Evolutionary conservation across 2,888 invertebrate genomes (phyloP), one percentile per base, ranked within the genome.

Genomic region (Synergus laeviventris): DNA sequence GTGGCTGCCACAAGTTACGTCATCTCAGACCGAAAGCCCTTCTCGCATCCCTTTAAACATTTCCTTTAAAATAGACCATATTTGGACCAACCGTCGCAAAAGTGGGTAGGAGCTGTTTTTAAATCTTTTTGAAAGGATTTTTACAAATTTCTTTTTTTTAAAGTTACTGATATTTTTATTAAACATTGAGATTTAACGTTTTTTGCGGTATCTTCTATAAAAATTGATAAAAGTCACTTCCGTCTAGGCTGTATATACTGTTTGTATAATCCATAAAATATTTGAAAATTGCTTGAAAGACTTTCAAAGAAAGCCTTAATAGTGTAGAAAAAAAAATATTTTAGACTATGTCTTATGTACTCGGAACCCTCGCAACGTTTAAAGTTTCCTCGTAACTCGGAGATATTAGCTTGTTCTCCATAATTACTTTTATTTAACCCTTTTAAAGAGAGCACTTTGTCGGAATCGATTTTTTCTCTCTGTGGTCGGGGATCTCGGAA

Each of bases 1-100:
- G 87, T 87, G 87, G 84, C 85, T 85, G 87, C 84, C 77, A 84
- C 84, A 87, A 86, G 86, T 89, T 87, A 83, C 87, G 85, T 85
- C 85, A 86, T 79, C 49, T 75, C 66, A 74, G 77, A 62, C 76
- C 79, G 79, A 79, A 82, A 82, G 76, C 73, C 78, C 75, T 78
- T 42, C 42, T 64, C 77, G 81, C 78, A 75, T 79, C 77, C 76
- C 75, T 78, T 79, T 59, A 78, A 9, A 45, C 24, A 79, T 78
- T 80, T 80, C 79, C 81, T 79, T 76, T 70, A 76, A 81, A 81
- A 61, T 36, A 14, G 42, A 75, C 9, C 21, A 36, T n/a, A 9
- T 38, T 75, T n/a, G 38, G 9, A 66, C 16, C 66, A 31, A 24
- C 24, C 42, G 16, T 9, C 18, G 14, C 24, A 18, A 54, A 16